Conservation (phyloP, 2,888 invertebrate species). For the Plusia festucae region DNA sequence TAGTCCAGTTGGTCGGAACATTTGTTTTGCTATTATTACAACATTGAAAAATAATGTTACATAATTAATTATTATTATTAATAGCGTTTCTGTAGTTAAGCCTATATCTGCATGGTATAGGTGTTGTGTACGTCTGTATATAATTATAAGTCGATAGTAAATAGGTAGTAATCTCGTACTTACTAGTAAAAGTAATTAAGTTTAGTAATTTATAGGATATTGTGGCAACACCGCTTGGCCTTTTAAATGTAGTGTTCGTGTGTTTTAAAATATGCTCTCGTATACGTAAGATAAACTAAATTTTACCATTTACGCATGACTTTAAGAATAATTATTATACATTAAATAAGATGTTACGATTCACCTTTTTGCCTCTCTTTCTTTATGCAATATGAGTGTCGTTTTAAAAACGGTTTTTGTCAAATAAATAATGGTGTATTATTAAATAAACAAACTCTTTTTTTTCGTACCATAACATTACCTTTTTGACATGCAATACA, state of each 20-base stretch:
- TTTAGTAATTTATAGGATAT: conserved; percentile 65
- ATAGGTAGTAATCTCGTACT: conserved; percentile 76
- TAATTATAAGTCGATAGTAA: conserved; percentile 34
- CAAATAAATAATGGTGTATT: conserved; percentile 85
- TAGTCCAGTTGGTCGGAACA: conserved; percentile 62
- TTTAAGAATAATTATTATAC: conserved; percentile 69
- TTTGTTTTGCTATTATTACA: conserved; percentile 60
- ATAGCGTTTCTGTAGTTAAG: not conserved
- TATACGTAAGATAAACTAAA: conserved; percentile 60
- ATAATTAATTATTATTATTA: conserved; percentile 59
- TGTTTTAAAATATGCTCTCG: conserved; percentile 75
- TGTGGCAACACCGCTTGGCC: conserved; percentile 90
- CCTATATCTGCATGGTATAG: not conserved
- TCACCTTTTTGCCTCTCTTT: conserved; percentile 84
- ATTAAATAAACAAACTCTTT: conserved; percentile 71
- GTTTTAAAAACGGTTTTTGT: conserved; percentile 87
- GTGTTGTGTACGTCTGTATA: conserved; percentile 2
- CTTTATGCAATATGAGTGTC: conserved; percentile 88
- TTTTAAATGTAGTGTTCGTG: conserved; percentile 86
- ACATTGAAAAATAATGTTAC: conserved; percentile 62
- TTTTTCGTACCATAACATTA: conserved; percentile 44
- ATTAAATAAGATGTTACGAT: conserved; percentile 75
- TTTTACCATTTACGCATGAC: conserved; percentile 73
- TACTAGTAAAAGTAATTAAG: conserved; percentile 63
- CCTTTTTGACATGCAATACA: no score